Evolutionary conservation across 2,797 vertebrate species (phyloP).

Genomic region (Peromyscus melanophrys): DNA sequence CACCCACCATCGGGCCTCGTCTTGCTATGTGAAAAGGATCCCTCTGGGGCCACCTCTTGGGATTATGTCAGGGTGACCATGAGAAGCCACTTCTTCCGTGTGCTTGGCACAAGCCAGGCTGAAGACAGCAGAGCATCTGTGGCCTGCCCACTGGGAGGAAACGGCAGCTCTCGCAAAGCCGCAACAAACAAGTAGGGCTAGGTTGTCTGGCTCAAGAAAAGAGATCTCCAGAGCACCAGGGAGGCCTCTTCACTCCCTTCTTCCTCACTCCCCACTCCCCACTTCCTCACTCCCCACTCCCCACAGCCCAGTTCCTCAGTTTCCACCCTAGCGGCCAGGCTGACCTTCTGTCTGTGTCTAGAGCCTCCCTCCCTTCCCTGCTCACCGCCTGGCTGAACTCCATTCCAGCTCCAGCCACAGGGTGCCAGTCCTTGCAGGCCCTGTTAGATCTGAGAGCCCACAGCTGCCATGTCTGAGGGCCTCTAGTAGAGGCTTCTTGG

Average conservation of each 20-base stretch:
- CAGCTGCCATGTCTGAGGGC: not conserved
- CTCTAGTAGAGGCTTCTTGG: not conserved
- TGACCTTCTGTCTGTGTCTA: rapidly evolving
- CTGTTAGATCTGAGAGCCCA: not conserved
- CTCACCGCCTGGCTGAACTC: not conserved
- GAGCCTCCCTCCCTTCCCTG: not conserved
- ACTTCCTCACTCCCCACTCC: too few relatives aligned
- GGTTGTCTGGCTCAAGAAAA: not conserved
- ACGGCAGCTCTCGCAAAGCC: not conserved
- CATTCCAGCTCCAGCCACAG: not conserved
- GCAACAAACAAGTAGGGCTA: not conserved
- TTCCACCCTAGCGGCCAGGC: not conserved
- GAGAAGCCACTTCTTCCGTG: not conserved
- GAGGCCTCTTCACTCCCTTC: too few relatives aligned
- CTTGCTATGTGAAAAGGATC: not conserved
- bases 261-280: too few relatives aligned
- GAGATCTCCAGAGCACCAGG: not conserved
- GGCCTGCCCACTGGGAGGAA: not conserved
- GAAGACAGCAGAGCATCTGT: not conserved
- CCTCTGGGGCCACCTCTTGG: not conserved
- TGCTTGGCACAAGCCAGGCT: not conserved
- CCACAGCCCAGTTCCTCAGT: too few relatives aligned
- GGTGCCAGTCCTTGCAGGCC: not conserved
- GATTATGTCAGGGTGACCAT: not conserved
- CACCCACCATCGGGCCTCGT: not conserved